Conservation (phyloP, 53 echinoderm and acorn worm species). For the Patiria pectinifera region DNA sequence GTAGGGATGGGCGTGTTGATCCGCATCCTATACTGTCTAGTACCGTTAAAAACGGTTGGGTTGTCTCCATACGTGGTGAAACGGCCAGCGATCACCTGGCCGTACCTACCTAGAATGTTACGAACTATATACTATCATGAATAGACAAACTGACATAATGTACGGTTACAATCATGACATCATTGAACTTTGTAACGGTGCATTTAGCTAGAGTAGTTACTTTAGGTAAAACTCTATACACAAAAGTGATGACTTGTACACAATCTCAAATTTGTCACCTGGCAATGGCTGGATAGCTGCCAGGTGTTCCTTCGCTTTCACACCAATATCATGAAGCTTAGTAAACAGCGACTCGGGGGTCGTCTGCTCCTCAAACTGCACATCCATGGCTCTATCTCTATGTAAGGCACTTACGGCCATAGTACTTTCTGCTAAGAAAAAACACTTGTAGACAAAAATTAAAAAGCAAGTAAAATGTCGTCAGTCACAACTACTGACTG, state of each 20-base stretch:
- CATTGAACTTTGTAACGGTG: not conserved
- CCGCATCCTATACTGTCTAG: no score
- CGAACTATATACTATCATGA: conserved; percentile 51
- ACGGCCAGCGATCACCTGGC: conserved; percentile 47
- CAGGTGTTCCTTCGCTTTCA: conserved; percentile 31
- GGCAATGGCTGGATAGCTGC: conserved; percentile 55
- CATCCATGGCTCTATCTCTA: not conserved
- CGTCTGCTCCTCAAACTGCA: not conserved
- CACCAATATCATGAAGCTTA: not conserved
- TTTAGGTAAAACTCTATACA: not conserved
- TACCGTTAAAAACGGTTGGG: conserved; percentile 13
- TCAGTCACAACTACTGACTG: no score
- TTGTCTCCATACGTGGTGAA: conserved; percentile 8
- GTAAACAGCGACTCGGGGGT: not conserved
- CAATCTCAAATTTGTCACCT: conserved; percentile 43
- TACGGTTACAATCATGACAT: not conserved
- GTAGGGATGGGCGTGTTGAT: no score
- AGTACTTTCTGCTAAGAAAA: no score
- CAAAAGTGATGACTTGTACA: conserved; percentile 7
- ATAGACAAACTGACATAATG: conserved; percentile 33
- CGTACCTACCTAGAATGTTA: conserved; percentile 2
- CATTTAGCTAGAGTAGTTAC: not conserved
- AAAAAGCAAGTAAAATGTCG: no score
- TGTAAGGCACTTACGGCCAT: no score
- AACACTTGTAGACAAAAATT: no score